Evolutionary conservation across 2,797 vertebrate species (phyloP).

Genomic region (Propithecus perrieri): DNA sequence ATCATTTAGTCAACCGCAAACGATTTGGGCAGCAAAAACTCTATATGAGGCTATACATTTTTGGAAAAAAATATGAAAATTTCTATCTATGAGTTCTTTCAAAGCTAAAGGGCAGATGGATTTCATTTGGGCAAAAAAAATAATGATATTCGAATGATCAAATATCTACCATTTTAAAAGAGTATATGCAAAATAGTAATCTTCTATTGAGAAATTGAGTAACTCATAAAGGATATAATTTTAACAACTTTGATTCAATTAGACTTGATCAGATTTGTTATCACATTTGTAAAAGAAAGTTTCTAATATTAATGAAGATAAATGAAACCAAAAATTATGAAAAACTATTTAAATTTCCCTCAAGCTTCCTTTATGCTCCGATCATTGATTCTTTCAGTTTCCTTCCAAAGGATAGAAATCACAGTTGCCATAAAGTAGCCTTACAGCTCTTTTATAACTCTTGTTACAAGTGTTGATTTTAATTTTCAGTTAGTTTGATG

Average conservation of each 20-base stretch:
- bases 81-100: neutral
- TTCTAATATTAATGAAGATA: constrained; percentile 20
- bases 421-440: neutral
- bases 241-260: neutral
- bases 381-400: neutral
- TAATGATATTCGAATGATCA: neutral
- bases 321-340: neutral
- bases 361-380: neutral
- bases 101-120: neutral
- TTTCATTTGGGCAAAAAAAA: neutral
- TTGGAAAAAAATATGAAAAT: neutral
- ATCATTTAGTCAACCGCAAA: neutral
- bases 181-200: neutral
- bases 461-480: neutral
- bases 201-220: neutral
- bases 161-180: neutral
- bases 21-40: neutral
- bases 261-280: neutral
- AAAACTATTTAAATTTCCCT: neutral
- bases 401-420: neutral
- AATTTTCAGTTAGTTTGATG: constrained; percentile 1
- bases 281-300: constrained; percentile 12
- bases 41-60: neutral
- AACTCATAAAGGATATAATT: neutral
- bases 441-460: neutral